Percentiles rank a stretch among this genome's conserved stretches.
Conservation (phyloP, 2,888 invertebrate genomes). For the Acronicta psi region DNA sequence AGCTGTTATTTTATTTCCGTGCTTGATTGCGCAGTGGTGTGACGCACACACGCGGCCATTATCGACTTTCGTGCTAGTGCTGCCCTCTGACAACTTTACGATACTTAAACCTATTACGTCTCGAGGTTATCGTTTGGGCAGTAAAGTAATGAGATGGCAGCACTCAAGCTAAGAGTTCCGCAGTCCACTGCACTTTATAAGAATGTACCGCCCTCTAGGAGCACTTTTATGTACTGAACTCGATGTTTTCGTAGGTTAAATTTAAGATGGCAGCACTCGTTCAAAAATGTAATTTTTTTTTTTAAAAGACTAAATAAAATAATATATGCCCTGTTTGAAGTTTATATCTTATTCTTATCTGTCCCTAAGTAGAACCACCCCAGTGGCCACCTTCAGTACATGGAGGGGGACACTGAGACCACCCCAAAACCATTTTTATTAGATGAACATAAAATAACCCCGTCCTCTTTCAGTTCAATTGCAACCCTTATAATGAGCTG, state of each 20-base stretch:
- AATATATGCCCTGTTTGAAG: no score
- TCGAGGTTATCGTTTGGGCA: slow-evolving; percentile 3
- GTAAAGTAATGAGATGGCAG: slow-evolving; percentile 31
- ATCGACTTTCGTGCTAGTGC: slow-evolving; percentile 69
- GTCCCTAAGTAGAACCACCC: no score
- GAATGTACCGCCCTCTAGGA: slow-evolving; percentile 19
- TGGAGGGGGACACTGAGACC: no score
- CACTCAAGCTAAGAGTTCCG: slow-evolving; percentile 10
- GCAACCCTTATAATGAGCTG: no score
- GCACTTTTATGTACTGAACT: not conserved
- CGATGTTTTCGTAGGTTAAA: not conserved
- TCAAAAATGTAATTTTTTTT: no score
- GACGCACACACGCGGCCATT: slow-evolving; percentile 83
- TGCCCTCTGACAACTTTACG: slow-evolving; percentile 52
- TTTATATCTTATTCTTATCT: no score
- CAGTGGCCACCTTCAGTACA: no score
- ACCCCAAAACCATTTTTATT: no score
- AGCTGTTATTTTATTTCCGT: slow-evolving; percentile 88
- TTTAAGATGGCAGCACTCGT: slow-evolving; percentile 33
- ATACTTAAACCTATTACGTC: not conserved
- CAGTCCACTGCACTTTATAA: not conserved
- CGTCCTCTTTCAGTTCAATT: no score
- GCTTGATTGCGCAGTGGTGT: slow-evolving; percentile 84
- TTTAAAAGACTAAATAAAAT: no score
- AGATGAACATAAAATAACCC: no score